Base-by-base conservation (phyloP, 2,113 vertebrate genomes). In the Lepisosteus oculatus region DNA sequence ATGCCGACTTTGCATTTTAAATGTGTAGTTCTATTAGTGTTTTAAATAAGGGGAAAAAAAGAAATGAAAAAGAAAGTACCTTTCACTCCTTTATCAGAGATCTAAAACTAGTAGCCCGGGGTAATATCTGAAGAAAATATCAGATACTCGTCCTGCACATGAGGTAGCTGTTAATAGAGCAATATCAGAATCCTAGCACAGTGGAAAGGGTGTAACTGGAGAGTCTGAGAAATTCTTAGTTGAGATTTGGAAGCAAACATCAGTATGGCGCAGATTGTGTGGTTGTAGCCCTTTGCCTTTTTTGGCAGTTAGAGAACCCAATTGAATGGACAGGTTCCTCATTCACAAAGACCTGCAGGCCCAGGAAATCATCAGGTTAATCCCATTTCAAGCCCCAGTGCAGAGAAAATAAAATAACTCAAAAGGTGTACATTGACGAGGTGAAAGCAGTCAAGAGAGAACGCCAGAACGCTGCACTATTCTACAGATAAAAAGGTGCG, bases 371-470 rank as follows among this genome's bases (percentile, higher is more conserved):
- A 51, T 59, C 57, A 62, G 54, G 45, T 56, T 43, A 70, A 81
- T 85, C 82, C 91, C 83, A 84, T 94, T 96, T 97, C 93, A 97
- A 97, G 96, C 95, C 95, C 94, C 95, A 89, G 93, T 95, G 95
- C 94, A 93, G 93, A 90, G 92, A 92, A 86, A 91, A 29, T 29
- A 29, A 87, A 84, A 88, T 84, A 82, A 74, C 70, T 80, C 67
- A 83, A 87, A 71, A 85, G 78, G 81, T 82, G 84, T 76, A 79
- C 74, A 83, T 80, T 85, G 86, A 88, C 86, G 79, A 85, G 79
- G 84, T 85, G 82, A 54, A 88, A 92, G 85, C 91, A 93, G 92
- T 88, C 86, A 78, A 94, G 91, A 88, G 87, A 85, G 80, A 85
- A 86, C 78, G 84, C 87, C 85, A 88, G 84, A 93, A 90, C 93